Evolutionary conservation across 2,797 vertebrate genomes (phyloP).

Genomic region (Amniataba percoides): DNA sequence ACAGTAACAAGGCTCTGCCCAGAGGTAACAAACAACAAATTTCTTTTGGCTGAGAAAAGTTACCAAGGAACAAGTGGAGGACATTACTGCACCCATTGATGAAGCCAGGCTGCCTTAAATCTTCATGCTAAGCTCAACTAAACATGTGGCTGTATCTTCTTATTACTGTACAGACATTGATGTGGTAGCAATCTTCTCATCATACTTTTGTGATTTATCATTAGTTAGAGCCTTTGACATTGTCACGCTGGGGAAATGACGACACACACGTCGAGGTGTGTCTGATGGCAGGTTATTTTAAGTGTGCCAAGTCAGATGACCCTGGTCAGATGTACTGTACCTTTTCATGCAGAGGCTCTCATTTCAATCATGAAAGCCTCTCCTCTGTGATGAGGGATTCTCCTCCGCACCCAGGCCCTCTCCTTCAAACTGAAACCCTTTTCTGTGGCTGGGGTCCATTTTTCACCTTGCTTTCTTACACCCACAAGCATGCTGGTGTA

Average conservation of each 20-base stretch:
- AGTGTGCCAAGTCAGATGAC: slow-evolving; percentile 1
- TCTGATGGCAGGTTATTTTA: background rate
- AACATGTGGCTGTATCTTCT: background rate
- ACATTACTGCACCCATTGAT: background rate
- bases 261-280: background rate
- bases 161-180: background rate
- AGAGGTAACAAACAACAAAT: background rate
- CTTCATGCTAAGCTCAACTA: background rate
- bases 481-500: background rate
- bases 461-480: background rate
- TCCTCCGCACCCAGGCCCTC: background rate
- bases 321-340: background rate
- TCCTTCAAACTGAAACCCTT: background rate
- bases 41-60: too few relatives aligned
- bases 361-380: background rate
- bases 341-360: background rate
- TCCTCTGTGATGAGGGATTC: background rate
- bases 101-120: background rate
- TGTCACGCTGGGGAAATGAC: background rate
- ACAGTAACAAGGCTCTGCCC: background rate
- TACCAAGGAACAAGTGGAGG: background rate
- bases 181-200: background rate
- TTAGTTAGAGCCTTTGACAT: background rate
- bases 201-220: background rate
- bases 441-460: background rate